Conservation (phyloP, 2,797 vertebrate species). For the Mastacembelus armatus region DNA sequence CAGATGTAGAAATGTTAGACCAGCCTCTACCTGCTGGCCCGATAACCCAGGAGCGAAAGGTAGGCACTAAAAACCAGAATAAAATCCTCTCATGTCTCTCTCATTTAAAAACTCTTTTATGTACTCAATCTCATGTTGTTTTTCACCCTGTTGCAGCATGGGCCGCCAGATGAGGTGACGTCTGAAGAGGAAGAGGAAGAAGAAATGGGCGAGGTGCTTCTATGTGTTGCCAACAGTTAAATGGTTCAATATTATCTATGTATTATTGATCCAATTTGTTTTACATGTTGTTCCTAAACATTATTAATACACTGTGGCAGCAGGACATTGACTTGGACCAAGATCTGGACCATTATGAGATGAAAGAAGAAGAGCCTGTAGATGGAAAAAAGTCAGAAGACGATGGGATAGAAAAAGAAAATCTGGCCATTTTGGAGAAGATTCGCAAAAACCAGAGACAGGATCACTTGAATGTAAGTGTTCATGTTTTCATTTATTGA, state of each 20-base stretch:
- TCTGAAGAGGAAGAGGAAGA: constrained; percentile 98
- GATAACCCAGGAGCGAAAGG: constrained; percentile 85
- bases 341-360: constrained; percentile 98
- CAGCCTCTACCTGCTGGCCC: constrained; percentile 94
- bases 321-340: constrained; percentile 91
- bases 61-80: constrained; percentile 14
- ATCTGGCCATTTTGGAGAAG: constrained; percentile 97
- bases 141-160: constrained; percentile 67
- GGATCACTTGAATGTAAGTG: constrained; percentile 97
- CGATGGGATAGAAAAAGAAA: constrained; percentile 98
- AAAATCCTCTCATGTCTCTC: not conserved
- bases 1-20: constrained; percentile 98
- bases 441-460: constrained; percentile 99
- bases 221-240: constrained; percentile 8
- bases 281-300: constrained; percentile 21
- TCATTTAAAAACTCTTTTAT: not conserved
- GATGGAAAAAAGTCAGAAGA: constrained; percentile 97
- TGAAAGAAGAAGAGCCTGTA: constrained; percentile 97
- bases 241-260: not conserved
- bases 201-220: constrained; percentile 94
- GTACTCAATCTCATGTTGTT: constrained; percentile 11
- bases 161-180: constrained; percentile 90
- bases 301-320: constrained; percentile 37
- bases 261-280: not conserved
- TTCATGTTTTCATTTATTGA: constrained; percentile 44